A percentile compares a stretch with the other conserved stretches of the same genome.
Conservation (phyloP, 2,888 invertebrate species). For the Xylocampa areola region DNA sequence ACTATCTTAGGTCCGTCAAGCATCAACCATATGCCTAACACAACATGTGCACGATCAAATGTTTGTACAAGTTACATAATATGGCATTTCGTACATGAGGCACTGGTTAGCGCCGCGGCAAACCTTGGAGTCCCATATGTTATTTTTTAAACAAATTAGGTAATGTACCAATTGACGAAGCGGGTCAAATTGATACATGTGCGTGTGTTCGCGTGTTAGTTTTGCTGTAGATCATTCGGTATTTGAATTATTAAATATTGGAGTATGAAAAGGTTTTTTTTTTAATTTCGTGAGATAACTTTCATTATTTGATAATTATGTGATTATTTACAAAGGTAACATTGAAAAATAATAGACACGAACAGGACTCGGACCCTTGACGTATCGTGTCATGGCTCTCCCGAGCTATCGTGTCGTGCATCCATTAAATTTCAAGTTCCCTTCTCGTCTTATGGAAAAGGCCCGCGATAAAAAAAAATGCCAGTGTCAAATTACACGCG, state of each 20-base stretch:
- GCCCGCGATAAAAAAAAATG: too few species aligned
- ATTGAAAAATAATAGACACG: too few species aligned
- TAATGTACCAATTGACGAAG: conserved; percentile 80
- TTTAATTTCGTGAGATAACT: too few species aligned
- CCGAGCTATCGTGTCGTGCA: too few species aligned
- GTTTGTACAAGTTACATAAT: conserved; percentile 52
- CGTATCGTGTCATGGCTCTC: too few species aligned
- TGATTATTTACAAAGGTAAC: too few species aligned
- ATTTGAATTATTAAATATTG: background rate
- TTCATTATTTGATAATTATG: too few species aligned
- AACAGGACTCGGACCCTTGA: too few species aligned
- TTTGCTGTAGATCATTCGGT: conserved; percentile 3
- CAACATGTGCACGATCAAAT: conserved; percentile 42
- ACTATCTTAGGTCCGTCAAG: background rate
- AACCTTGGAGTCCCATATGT: conserved; percentile 78
- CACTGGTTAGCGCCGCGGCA: conserved; percentile 56
- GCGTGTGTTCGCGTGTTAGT: conserved; percentile 21
- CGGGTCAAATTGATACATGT: conserved; percentile 72
- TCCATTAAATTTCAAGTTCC: too few species aligned
- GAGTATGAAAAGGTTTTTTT: background rate
- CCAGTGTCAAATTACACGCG: too few species aligned
- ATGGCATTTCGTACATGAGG: conserved; percentile 43
- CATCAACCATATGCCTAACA: conserved; percentile 23
- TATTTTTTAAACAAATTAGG: conserved; percentile 83
- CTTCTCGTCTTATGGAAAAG: too few species aligned